Evolutionary conservation across 2,888 invertebrate genomes (phyloP).

Genomic region (Lamellibrachia satsuma): DNA sequence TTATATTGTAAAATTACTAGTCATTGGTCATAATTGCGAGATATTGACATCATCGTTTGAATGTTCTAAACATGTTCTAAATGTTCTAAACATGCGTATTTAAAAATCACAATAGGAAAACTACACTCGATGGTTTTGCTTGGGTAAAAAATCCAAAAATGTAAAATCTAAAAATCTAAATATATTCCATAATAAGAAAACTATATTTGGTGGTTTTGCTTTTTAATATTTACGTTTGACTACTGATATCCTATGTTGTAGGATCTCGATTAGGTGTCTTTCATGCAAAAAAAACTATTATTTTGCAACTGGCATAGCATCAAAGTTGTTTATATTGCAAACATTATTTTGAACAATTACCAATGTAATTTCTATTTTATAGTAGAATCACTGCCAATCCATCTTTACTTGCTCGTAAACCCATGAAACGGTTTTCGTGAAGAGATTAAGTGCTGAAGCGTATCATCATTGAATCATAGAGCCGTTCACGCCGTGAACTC

Average conservation of each 20-base stretch:
- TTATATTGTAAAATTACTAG: background rate
- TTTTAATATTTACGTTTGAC: too few species aligned
- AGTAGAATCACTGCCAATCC: background rate
- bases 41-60: background rate
- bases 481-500: background rate
- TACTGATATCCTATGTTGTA: background rate
- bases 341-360: background rate
- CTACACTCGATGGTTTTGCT: background rate
- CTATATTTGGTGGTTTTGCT: too few species aligned
- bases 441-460: background rate
- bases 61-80: background rate
- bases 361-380: background rate
- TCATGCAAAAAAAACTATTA: background rate
- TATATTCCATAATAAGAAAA: too few species aligned
- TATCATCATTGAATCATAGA: background rate
- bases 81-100: background rate
- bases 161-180: too few species aligned
- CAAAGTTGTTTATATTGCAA: background rate
- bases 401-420: background rate
- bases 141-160: background rate
- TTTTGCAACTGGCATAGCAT: background rate
- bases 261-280: background rate
- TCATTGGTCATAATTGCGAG: background rate
- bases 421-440: constrained; percentile 12
- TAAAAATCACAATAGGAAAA: background rate